Conservation (phyloP, 2,888 invertebrate species). For the Ormyrus rosae region DNA sequence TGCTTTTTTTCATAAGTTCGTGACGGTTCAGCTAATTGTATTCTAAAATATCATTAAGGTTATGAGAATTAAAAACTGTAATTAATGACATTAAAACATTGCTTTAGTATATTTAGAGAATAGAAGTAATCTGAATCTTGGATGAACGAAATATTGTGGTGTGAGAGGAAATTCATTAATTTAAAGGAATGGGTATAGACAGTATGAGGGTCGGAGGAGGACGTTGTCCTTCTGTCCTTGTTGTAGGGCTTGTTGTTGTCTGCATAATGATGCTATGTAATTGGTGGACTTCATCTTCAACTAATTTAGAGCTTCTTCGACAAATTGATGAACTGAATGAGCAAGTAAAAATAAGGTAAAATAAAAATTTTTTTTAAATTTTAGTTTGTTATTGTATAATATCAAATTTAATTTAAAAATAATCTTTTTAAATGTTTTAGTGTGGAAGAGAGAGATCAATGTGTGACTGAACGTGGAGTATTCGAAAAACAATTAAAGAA, state of each 20-base stretch:
- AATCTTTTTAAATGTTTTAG: slow-evolving; percentile 59
- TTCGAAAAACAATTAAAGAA: slow-evolving; percentile 60
- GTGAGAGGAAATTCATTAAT: slow-evolving; percentile 3
- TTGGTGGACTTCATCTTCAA: slow-evolving; percentile 73
- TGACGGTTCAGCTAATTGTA: slow-evolving; percentile 8
- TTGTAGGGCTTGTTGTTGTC: slow-evolving; percentile 69
- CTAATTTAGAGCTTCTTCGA: slow-evolving; percentile 70
- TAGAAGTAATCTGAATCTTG: not conserved
- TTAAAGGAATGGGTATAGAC: slow-evolving; percentile 62
- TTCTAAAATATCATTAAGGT: not conserved
- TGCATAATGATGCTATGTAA: slow-evolving; percentile 72
- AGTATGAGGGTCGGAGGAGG: slow-evolving; percentile 74
- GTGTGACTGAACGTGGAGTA: slow-evolving; percentile 66
- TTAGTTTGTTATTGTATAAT: not conserved
- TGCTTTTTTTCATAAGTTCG: slow-evolving; percentile 12
- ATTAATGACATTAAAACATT: not conserved
- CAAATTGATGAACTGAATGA: slow-evolving; percentile 73
- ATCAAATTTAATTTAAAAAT: not conserved
- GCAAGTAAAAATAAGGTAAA: slow-evolving; percentile 72
- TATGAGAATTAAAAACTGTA: not conserved
- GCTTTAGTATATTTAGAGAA: not conserved
- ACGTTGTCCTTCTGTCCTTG: slow-evolving; percentile 72
- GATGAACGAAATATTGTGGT: not conserved
- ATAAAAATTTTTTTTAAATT: not conserved
- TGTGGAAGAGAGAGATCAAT: slow-evolving; percentile 72